Base-by-base conservation (phyloP, 1,140 invertebrate genomes). In the Drosophila pandora region DNA sequence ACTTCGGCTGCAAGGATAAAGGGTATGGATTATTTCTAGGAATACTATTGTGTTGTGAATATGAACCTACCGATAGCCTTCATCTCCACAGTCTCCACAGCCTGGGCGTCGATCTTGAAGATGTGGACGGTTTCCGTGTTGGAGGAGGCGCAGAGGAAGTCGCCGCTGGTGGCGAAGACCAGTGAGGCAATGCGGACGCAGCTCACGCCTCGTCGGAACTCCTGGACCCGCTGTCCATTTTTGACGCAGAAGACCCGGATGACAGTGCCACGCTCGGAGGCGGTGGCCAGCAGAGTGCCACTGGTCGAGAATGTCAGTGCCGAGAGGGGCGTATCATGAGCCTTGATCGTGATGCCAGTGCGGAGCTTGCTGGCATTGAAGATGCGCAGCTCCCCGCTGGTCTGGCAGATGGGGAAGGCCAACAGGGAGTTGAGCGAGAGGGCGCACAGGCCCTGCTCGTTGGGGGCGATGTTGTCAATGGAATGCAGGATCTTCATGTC, bases 91-190 rank as follows among this genome's bases (percentile, higher is more conserved):
- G 55, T 32, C 54, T 90, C 90, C 30, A 91, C 91, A 1, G 85
- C 82, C 5, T 74, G 74, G 2, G 58, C 47, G 55, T 92, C 91
- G 71, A 99, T 93, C 92, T 97, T 97, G 93, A 99, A 99, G 76
- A 99, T 95, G 93, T 99, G 99, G 76, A 99, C 97, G 23, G 99
- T 99, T 94, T 99, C 98, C 21, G 98, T 99, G 92, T 99, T 99
- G 79, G 97, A 98, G 39, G 98, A 98, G 79, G 96, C 97, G 89
- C 96, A 97, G 22, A 99, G 93, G 92, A 96, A 99, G 70, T 95
- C 93, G n/a, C 96, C 96, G 93, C 98, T 97, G 61, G 95, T 94
- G 89, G 97, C 98, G 93, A 99, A 99, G 22, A 97, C 96, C 75
- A 99, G 93, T 70, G 97, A 98, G 76, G 96, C 96, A 87, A 99